Conservation (phyloP, 2,113 vertebrate species). For the Mirounga angustirostris region DNA sequence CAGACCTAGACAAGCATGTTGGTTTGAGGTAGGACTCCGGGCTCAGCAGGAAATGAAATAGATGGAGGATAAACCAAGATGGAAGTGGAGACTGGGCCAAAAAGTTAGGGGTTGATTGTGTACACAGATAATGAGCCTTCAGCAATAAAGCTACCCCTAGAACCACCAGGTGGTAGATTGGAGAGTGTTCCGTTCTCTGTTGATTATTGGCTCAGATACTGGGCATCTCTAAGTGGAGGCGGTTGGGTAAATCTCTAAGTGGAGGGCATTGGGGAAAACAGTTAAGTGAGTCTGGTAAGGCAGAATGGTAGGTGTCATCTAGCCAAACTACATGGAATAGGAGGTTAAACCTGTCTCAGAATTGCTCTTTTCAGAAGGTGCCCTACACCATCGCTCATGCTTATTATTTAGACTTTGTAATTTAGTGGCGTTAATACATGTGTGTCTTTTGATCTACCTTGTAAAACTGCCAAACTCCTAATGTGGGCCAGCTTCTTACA, state of each 20-base stretch:
- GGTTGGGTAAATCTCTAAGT: not conserved
- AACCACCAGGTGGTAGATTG: not conserved
- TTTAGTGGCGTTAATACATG: not conserved
- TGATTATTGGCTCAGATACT: not conserved
- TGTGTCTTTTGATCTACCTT: not conserved
- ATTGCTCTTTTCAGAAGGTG: not conserved
- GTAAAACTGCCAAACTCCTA: not conserved
- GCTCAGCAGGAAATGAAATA: not conserved
- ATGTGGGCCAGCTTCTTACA: not conserved
- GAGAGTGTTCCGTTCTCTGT: not conserved
- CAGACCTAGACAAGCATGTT: not conserved
- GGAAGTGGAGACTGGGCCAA: not conserved
- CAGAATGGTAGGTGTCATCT: not conserved
- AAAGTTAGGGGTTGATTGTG: not conserved
- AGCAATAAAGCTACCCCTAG: not conserved
- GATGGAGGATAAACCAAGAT: not conserved
- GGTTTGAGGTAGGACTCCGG: not conserved
- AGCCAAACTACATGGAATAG: not conserved
- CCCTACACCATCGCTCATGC: not conserved
- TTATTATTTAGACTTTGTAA: not conserved
- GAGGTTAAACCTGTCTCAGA: not conserved
- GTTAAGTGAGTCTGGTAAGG: not conserved
- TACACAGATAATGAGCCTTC: rapidly evolving
- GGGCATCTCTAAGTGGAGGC: not conserved
- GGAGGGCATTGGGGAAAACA: not conserved